These are phyloP conservation scores for Plebejus anna DNA, from an alignment of 2,888 invertebrate species.

Conservation along the genomic window DNA sequence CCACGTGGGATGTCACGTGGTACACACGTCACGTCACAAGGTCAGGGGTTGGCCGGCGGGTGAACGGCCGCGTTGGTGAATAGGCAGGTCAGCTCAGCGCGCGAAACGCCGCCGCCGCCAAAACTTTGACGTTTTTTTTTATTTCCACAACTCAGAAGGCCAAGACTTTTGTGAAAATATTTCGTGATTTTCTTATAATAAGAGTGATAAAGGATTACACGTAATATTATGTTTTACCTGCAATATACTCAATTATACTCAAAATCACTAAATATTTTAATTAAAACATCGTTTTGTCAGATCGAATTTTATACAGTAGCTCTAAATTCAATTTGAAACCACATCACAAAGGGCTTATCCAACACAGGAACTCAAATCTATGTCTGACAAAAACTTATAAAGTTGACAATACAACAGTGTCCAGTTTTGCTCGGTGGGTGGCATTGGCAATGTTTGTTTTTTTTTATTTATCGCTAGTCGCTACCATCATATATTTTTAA, in stretches of 20 bases:
- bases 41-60: conserved; percentile 77
- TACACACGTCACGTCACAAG: conserved; percentile 73
- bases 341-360: conserved; percentile 32
- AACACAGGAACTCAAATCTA: not conserved
- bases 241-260: too few species aligned
- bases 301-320: not conserved
- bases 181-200: not conserved
- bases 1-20: conserved; percentile 44
- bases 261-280: too few species aligned
- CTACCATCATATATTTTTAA: conserved; percentile 39
- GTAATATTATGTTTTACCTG: too few species aligned
- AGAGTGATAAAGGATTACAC: not conserved
- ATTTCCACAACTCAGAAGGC: conserved; percentile 39
- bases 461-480: conserved; percentile 46
- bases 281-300: not conserved
- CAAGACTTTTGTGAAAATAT: not conserved
- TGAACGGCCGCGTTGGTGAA: conserved; percentile 69
- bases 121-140: conserved; percentile 30
- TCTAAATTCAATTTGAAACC: not conserved
- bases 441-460: conserved; percentile 38
- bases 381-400: conserved; percentile 7
- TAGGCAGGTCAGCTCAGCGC: conserved; percentile 54
- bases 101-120: conserved; percentile 13
- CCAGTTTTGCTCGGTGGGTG: conserved; percentile 49
- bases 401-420: conserved; percentile 39